phyloP scores from a whole-genome alignment of 1,140 invertebrate genomes.

The Trichonephila inaurata region DNA sequence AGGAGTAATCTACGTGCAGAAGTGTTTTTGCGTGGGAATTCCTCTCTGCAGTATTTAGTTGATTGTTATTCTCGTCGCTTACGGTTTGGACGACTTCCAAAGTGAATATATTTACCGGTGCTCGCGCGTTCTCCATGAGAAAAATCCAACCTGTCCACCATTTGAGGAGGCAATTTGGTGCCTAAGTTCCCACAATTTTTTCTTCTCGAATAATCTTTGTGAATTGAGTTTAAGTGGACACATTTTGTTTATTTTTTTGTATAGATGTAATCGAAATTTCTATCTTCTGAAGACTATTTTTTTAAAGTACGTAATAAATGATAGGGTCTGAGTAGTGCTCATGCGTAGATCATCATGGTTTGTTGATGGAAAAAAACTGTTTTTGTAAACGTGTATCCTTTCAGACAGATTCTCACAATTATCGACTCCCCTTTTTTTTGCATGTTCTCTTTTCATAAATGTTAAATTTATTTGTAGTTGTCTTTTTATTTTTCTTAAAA shows the following conservation, averaged over 20 bases:
- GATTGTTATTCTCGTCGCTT: slow-evolving; percentile 73
- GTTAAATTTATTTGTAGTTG: too few relatives aligned
- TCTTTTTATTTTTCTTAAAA: too few relatives aligned
- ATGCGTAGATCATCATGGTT: too few relatives aligned
- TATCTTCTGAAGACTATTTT: background rate
- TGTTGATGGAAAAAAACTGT: too few relatives aligned
- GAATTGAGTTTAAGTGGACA: background rate
- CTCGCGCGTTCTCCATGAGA: background rate
- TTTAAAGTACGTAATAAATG: too few relatives aligned
- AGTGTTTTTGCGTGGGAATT: slow-evolving; percentile 58
- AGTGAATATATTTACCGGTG: slow-evolving; percentile 44
- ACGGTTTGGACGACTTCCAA: slow-evolving; percentile 39
- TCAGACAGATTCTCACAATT: too few relatives aligned
- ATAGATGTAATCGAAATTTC: background rate
- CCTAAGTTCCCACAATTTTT: background rate
- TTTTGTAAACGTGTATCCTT: too few relatives aligned
- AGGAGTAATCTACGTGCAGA: slow-evolving; percentile 51
- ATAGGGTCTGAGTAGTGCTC: too few relatives aligned
- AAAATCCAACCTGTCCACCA: background rate
- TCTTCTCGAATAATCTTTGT: background rate
- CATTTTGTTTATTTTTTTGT: background rate
- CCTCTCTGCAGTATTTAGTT: slow-evolving; percentile 1
- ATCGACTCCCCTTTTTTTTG: too few relatives aligned
- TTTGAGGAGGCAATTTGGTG: background rate
- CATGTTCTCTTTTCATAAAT: too few relatives aligned